Percentiles rank a stretch among this genome's conserved stretches.
phyloP scores from a whole-genome alignment of 2,113 vertebrate genomes.

The Mesitornis unicolor region DNA sequence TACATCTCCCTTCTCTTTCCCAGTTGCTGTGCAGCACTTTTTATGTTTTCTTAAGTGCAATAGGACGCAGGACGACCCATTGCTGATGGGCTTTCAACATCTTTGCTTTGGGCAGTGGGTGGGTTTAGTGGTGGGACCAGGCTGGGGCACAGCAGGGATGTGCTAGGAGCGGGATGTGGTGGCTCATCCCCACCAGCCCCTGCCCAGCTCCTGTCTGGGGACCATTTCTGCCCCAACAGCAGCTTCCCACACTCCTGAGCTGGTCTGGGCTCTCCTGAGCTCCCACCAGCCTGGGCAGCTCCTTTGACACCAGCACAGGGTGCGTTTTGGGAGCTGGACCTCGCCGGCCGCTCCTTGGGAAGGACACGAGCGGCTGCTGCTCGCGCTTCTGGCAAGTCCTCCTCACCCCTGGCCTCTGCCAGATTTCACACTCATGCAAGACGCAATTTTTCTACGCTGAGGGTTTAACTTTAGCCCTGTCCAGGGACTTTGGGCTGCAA shows the following conservation, averaged over 20 bases:
- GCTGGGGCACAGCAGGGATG: background rate
- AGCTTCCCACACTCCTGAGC: background rate
- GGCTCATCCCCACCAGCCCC: background rate
- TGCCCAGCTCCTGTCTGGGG: background rate
- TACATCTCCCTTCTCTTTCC: background rate
- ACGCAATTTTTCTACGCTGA: background rate
- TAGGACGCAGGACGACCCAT: background rate
- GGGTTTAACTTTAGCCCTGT: background rate
- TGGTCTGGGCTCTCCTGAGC: background rate
- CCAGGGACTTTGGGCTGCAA: background rate
- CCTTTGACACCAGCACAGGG: background rate
- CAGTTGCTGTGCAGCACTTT: background rate
- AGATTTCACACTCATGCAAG: background rate
- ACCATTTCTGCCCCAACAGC: background rate
- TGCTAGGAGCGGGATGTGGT: accelerated
- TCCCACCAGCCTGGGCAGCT: background rate
- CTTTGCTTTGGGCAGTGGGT: background rate
- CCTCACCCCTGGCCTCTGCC: background rate
- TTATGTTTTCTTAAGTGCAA: background rate
- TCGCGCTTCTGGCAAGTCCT: accelerated
- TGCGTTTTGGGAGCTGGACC: background rate
- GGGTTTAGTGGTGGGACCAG: background rate
- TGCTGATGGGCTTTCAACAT: background rate
- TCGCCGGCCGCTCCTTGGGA: accelerated
- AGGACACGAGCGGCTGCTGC: accelerated